Evolutionary conservation across 2,113 vertebrate genomes (phyloP).

Genomic region (Dermatemys mawii): DNA sequence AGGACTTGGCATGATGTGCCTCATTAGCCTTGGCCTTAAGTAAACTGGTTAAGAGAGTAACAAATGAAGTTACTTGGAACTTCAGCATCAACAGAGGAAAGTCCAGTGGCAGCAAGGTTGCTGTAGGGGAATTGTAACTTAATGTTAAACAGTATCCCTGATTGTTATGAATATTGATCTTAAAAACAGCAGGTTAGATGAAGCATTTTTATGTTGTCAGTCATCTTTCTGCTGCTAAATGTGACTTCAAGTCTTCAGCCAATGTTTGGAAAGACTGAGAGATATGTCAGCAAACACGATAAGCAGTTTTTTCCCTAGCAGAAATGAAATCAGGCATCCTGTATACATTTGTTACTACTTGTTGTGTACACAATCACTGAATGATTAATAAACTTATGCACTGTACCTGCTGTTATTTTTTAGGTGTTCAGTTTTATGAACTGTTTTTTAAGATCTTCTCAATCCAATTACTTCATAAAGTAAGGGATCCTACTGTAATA

Average conservation of each 20-base stretch:
- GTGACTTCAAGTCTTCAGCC: not conserved
- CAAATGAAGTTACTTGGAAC: not conserved
- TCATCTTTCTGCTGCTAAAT: not conserved
- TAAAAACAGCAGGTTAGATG: not conserved
- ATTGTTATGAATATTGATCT: not conserved
- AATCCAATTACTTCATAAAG: not conserved
- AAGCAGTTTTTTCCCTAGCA: not conserved
- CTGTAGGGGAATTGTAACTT: not conserved
- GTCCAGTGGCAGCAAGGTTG: not conserved
- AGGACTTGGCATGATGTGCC: not conserved
- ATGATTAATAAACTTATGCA: not conserved
- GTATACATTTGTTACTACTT: not conserved
- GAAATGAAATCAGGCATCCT: not conserved
- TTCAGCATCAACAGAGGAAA: not conserved
- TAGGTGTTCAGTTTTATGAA: not conserved
- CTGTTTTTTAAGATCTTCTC: not conserved
- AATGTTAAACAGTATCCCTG: not conserved
- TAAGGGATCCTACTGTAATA: not conserved
- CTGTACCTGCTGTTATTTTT: not conserved
- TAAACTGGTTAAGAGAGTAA: not conserved
- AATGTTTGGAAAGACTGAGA: not conserved
- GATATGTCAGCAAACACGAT: not conserved
- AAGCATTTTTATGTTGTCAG: not conserved
- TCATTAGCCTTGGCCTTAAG: not conserved
- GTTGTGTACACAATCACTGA: not conserved